Percentiles rank a stretch among this genome's conserved stretches.
Evolutionary conservation across 2,113 vertebrate genomes (phyloP).

Genomic region (Drymodes brunneopygia): DNA sequence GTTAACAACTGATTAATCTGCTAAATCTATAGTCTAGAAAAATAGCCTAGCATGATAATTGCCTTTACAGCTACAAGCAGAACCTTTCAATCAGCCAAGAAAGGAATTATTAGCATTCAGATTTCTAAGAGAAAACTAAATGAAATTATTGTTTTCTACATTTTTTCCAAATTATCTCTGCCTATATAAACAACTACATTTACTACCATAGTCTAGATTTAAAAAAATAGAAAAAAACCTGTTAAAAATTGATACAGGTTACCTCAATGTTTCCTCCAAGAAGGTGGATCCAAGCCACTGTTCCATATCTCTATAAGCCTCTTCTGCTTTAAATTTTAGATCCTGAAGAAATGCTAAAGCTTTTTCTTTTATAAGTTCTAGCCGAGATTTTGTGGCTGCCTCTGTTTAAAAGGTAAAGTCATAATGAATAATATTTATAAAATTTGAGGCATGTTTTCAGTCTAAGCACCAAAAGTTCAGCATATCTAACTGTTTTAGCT

Average conservation of each 20-base stretch:
- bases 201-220: neutral
- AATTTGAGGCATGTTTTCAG: neutral
- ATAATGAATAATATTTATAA: neutral
- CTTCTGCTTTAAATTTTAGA: slow-evolving; percentile 71
- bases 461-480: neutral
- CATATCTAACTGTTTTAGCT: neutral
- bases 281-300: slow-evolving; percentile 77
- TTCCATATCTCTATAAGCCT: slow-evolving; percentile 76
- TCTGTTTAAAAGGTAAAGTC: slow-evolving; percentile 69
- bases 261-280: slow-evolving; percentile 85
- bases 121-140: neutral
- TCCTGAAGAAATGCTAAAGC: slow-evolving; percentile 70
- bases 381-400: slow-evolving; percentile 66
- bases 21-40: neutral
- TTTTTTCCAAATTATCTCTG: neutral
- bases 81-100: neutral
- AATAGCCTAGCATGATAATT: neutral
- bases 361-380: slow-evolving; percentile 81
- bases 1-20: neutral
- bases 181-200: neutral
- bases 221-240: neutral
- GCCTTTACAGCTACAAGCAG: neutral
- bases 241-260: neutral
- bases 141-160: neutral
- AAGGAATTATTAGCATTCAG: neutral